Evolutionary conservation across 2,797 vertebrate genomes (phyloP).

Genomic region (Tarsius wallacei): DNA sequence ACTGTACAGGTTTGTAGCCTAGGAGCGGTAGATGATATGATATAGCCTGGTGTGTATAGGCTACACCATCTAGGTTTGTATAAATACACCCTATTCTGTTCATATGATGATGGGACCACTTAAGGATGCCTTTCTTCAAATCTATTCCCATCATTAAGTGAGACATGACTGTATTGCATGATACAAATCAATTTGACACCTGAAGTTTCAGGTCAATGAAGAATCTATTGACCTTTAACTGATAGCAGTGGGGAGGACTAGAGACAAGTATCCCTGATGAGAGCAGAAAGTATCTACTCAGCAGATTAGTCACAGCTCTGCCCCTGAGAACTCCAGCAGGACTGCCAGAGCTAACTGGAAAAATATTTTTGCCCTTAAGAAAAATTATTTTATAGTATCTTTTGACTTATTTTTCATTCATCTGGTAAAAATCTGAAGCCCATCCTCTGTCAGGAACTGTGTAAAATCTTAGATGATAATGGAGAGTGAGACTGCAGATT

Average conservation of each 20-base stretch:
- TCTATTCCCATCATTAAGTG: not conserved
- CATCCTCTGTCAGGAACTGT: not conserved
- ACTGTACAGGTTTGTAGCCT: not conserved
- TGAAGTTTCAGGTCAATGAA: not conserved
- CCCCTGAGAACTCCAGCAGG: not conserved
- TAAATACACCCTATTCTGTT: not conserved
- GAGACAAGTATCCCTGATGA: not conserved
- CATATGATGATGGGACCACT: not conserved
- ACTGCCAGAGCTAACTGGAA: not conserved
- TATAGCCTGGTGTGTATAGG: not conserved
- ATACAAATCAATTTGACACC: not conserved
- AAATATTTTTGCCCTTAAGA: not conserved
- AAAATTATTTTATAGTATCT: constrained; percentile 9
- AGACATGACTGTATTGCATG: not conserved
- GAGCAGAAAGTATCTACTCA: not conserved
- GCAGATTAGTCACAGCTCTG: not conserved
- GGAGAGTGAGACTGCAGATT: not conserved
- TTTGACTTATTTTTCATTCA: constrained; percentile 4
- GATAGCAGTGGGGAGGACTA: not conserved
- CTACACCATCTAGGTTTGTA: not conserved
- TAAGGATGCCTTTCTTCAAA: not conserved
- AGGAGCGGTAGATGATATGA: not conserved
- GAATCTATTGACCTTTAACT: not conserved
- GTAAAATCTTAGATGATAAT: not conserved
- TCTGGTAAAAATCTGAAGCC: not conserved